These are phyloP conservation scores for Eupsittula cactorum DNA, from an alignment of 2,113 vertebrate species.

Conservation along the genomic window DNA sequence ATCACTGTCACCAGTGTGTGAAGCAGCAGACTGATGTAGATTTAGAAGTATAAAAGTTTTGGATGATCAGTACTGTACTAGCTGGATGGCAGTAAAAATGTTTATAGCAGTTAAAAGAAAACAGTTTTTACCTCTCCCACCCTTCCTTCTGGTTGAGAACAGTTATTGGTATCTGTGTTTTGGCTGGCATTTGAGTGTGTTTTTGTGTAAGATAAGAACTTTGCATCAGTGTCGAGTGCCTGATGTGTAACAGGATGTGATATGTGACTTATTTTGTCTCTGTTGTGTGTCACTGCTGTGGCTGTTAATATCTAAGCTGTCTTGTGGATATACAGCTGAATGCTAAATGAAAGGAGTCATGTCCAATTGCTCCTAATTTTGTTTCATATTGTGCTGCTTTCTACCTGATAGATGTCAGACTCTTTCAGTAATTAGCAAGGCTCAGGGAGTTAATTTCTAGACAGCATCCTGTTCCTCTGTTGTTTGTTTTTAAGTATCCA, in stretches of 20 bases:
- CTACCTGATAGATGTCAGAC: neutral
- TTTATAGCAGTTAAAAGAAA: neutral
- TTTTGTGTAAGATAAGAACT: constrained; percentile 17
- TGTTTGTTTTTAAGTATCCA: neutral
- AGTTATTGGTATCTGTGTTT: neutral
- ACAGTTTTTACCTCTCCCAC: neutral
- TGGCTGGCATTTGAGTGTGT: neutral
- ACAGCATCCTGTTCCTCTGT: neutral
- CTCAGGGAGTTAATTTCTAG: neutral
- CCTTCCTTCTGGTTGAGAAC: neutral
- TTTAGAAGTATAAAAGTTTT: neutral
- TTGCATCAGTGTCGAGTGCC: neutral
- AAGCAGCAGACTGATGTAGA: neutral
- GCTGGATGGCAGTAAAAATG: neutral
- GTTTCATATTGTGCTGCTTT: neutral
- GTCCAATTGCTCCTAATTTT: neutral
- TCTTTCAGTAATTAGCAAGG: neutral
- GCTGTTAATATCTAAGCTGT: neutral
- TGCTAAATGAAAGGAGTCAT: neutral
- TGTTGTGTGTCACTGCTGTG: neutral
- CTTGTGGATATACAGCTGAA: neutral
- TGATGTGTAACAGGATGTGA: neutral
- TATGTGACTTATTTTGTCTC: neutral
- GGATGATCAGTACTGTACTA: neutral
- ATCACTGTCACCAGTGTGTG: neutral